Conservation (phyloP, 1,140 invertebrate genomes). For the Leptoteleia sp. region DNA sequence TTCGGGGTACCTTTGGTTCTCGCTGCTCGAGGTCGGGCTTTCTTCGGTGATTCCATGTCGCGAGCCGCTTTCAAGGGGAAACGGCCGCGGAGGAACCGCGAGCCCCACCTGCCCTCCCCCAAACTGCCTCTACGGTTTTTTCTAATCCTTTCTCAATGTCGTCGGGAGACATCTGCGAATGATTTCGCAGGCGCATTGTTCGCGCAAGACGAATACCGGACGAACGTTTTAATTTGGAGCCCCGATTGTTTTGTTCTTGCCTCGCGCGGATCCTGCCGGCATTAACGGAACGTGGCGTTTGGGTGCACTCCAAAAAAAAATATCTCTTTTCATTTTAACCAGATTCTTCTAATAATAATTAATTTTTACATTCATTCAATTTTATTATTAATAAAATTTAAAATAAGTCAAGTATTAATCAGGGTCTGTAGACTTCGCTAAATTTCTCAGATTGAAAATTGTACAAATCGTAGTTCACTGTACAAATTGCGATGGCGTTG, state of each 20-base stretch:
- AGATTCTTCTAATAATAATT: no score
- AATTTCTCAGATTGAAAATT: no score
- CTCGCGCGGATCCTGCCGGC: no score
- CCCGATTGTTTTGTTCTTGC: conserved; percentile 15
- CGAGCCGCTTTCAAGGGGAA: conserved; percentile 59
- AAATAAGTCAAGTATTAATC: no score
- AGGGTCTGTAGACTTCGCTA: no score
- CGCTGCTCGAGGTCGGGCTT: conserved; percentile 8
- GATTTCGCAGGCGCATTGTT: conserved; percentile 19
- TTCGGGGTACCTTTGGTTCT: conserved; percentile 65
- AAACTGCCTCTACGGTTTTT: conserved; percentile 16
- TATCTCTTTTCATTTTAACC: no score
- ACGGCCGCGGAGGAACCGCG: conserved; percentile 61
- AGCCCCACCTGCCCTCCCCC: conserved; percentile 69
- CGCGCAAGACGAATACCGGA: background rate
- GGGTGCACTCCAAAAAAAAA: no score
- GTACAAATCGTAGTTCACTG: no score
- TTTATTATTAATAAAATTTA: no score
- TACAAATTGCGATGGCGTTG: no score
- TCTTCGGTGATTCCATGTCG: conserved; percentile 31
- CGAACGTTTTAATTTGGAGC: conserved; percentile 15
- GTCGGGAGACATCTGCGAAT: conserved; percentile 45
- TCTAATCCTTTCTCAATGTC: conserved; percentile 53
- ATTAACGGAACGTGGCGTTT: no score
- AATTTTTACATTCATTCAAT: no score